phyloP scores from a whole-genome alignment of 2,113 vertebrate genomes.

The Microtus pennsylvanicus region DNA sequence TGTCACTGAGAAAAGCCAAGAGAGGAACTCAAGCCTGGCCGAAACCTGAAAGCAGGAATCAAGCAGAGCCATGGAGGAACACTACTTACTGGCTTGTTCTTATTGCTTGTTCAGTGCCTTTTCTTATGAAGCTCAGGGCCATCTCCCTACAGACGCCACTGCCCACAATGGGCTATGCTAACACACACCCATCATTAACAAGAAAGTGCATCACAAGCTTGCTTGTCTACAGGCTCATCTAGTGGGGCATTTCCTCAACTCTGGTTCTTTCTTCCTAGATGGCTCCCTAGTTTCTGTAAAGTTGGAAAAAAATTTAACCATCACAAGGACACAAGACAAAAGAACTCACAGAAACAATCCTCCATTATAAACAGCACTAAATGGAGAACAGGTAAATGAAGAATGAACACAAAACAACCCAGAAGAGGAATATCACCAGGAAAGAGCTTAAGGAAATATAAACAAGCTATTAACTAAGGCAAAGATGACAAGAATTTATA shows the following conservation, averaged over 20 bases:
- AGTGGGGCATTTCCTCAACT: not conserved
- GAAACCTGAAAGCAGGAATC: not conserved
- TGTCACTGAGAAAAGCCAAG: not conserved
- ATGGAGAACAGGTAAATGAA: not conserved
- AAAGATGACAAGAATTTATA: not conserved
- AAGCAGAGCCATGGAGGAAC: not conserved
- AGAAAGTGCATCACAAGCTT: not conserved
- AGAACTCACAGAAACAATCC: not conserved
- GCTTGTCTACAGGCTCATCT: not conserved
- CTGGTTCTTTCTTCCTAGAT: not conserved
- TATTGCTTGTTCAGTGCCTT: not conserved
- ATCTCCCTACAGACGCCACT: not conserved
- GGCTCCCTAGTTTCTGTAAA: not conserved
- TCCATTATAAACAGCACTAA: not conserved
- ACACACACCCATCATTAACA: not conserved
- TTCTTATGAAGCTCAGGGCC: not conserved
- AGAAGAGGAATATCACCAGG: not conserved
- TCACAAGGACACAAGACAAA: not conserved
- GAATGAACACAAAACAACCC: not conserved
- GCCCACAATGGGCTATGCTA: not conserved
- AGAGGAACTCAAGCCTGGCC: not conserved
- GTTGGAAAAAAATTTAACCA: not conserved
- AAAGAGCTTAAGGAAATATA: not conserved
- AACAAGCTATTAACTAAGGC: not conserved
- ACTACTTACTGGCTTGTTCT: not conserved